Percentiles rank a stretch among this genome's conserved stretches.
Conservation (phyloP, 2,113 vertebrate genomes). For the Asarcornis scutulata region DNA sequence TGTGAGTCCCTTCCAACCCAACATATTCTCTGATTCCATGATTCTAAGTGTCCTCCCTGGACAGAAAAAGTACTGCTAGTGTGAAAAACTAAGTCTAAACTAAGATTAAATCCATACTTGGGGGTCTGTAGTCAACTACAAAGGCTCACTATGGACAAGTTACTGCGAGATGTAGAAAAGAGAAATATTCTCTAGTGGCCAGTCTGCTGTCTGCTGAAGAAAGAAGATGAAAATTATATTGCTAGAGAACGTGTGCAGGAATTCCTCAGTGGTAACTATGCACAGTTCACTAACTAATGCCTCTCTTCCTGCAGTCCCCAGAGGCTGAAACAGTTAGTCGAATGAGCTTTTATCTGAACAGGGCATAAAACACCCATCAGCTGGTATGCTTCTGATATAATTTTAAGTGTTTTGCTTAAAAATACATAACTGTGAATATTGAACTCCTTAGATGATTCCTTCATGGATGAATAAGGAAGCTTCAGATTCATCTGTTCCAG, state of each 20-base stretch:
- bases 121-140: not conserved
- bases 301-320: not conserved
- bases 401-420: slow-evolving; percentile 48
- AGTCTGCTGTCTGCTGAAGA: not conserved
- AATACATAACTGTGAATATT: slow-evolving; percentile 29
- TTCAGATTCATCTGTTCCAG: slow-evolving; percentile 20
- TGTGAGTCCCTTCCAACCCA: not conserved
- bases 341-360: slow-evolving; percentile 20
- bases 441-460: not conserved
- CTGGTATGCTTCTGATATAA: not conserved
- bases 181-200: not conserved
- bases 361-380: slow-evolving; percentile 15
- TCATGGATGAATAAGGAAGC: slow-evolving; percentile 4
- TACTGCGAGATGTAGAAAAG: not conserved
- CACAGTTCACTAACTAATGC: not conserved
- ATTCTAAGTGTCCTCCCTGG: not conserved
- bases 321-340: not conserved
- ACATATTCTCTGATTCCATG: not conserved
- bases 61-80: not conserved
- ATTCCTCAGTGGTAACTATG: not conserved
- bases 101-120: not conserved
- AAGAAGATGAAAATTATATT: slow-evolving; percentile 10
- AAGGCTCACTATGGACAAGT: not conserved
- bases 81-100: not conserved
- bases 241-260: not conserved